Evolutionary conservation across 2,797 vertebrate genomes (phyloP).

Genomic region (Gephyroberyx darwinii): DNA sequence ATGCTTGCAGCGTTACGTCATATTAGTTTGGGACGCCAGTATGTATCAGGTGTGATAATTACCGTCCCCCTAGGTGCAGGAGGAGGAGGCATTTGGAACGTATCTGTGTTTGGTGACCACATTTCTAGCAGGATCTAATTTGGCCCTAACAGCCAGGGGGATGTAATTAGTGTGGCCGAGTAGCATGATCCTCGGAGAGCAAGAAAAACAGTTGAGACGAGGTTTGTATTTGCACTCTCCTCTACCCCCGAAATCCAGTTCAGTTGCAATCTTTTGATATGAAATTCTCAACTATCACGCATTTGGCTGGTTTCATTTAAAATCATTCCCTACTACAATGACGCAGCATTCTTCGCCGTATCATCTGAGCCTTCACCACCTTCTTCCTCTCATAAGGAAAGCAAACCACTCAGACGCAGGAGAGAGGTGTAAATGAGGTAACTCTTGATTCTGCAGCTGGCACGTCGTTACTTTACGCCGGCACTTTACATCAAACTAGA

Average conservation of each 20-base stretch:
- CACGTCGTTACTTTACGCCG: background rate
- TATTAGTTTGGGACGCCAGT: conserved; percentile 37
- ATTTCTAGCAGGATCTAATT: conserved; percentile 51
- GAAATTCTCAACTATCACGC: conserved; percentile 4
- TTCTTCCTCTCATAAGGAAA: conserved; percentile 20
- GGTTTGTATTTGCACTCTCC: conserved; percentile 4
- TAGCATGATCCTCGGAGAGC: conserved; percentile 22
- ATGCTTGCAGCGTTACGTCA: conserved; percentile 33
- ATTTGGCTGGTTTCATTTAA: conserved; percentile 34
- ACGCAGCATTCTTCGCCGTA: background rate
- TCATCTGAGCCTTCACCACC: conserved; percentile 20
- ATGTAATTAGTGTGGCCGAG: conserved; percentile 56
- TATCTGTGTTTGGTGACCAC: conserved; percentile 38
- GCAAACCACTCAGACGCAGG: conserved; percentile 1
- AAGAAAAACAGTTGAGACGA: conserved; percentile 6
- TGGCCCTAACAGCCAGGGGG: conserved; percentile 42
- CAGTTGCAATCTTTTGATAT: conserved; percentile 12
- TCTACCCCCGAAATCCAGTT: conserved; percentile 27
- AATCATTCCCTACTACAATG: conserved; percentile 17
- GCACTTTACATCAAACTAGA: conserved; percentile 26
- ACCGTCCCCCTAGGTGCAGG: conserved; percentile 5
- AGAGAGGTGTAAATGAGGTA: conserved; percentile 36
- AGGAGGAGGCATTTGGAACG: conserved; percentile 20
- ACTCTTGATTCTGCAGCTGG: conserved; percentile 36
- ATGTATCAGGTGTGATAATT: conserved; percentile 64